phyloP scores from a whole-genome alignment of 2,113 vertebrate species.

The Chitala chitala region DNA sequence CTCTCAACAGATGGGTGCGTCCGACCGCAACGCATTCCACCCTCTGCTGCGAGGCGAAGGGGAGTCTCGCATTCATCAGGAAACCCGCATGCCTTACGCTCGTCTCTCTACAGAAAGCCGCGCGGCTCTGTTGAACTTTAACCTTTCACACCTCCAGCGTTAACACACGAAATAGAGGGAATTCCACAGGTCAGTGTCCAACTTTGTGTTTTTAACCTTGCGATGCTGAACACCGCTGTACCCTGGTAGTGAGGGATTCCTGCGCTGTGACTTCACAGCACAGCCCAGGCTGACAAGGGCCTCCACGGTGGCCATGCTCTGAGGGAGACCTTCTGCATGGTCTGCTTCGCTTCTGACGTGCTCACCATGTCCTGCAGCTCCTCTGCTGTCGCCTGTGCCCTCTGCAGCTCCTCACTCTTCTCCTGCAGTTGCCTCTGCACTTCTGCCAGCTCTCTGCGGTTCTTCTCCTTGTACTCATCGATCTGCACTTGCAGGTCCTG shows the following conservation, averaged over 20 bases:
- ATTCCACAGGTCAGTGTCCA: not conserved
- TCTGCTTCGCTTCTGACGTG: conserved; percentile 23
- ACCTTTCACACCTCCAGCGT: not conserved
- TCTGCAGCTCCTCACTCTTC: conserved; percentile 77
- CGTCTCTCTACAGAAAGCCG: not conserved
- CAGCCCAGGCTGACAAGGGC: conserved; percentile 25
- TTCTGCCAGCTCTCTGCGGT: conserved; percentile 73
- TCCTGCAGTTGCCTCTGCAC: conserved; percentile 81
- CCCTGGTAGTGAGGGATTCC: conserved; percentile 32
- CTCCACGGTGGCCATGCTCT: conserved; percentile 37
- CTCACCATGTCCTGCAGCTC: conserved; percentile 83
- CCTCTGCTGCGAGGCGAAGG: no score
- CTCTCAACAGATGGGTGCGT: not conserved
- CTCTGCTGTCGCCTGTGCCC: conserved; percentile 56
- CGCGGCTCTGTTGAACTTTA: not conserved
- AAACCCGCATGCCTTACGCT: not conserved
- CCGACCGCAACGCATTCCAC: no score
- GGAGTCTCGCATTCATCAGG: no score
- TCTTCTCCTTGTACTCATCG: conserved; percentile 87
- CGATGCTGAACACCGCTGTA: not conserved
- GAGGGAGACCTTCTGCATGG: conserved; percentile 21
- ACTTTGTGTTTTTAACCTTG: not conserved
- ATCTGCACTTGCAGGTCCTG: conserved; percentile 87
- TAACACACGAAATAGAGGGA: not conserved
- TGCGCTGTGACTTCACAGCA: conserved; percentile 42